phyloP scores from a whole-genome alignment of 2,888 invertebrate genomes.

The Trilocha varians region DNA sequence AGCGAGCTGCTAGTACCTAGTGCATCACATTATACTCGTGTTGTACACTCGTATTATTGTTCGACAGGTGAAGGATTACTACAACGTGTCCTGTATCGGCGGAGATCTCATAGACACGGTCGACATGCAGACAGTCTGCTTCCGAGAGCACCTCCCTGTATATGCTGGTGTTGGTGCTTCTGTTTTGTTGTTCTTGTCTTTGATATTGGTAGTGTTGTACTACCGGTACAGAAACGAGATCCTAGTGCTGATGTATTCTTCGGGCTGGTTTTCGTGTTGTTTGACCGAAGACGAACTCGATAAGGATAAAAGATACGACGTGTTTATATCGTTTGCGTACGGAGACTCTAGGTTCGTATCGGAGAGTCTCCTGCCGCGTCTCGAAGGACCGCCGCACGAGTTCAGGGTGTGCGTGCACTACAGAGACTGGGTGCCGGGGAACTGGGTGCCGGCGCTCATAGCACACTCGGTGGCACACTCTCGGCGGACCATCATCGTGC shows the following conservation, averaged over 20 bases:
- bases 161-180: too few relatives aligned
- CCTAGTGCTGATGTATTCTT: constrained; percentile 15
- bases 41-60: too few relatives aligned
- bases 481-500: constrained; percentile 35
- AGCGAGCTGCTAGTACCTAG: too few relatives aligned
- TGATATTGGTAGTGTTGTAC: too few relatives aligned
- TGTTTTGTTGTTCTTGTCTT: too few relatives aligned
- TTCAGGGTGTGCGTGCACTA: constrained; percentile 79
- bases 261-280: too few relatives aligned
- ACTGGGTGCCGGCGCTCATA: constrained; percentile 80
- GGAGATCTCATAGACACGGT: too few relatives aligned
- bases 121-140: too few relatives aligned
- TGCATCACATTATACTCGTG: too few relatives aligned
- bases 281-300: constrained; percentile 16
- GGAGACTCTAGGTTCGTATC: constrained; percentile 81
- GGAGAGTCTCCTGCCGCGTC: constrained; percentile 75
- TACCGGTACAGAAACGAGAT: constrained; percentile 19
- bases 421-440: constrained; percentile 83
- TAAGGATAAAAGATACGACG: constrained; percentile 74
- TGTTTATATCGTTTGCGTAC: constrained; percentile 86
- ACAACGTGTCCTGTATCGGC: too few relatives aligned
- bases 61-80: too few relatives aligned
- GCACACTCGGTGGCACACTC: constrained; percentile 79
- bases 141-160: too few relatives aligned
- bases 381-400: constrained; percentile 67